These are phyloP conservation scores for Ceratosolen solmsi DNA, from an alignment of 1,140 invertebrate species.

Conservation along the genomic window DNA sequence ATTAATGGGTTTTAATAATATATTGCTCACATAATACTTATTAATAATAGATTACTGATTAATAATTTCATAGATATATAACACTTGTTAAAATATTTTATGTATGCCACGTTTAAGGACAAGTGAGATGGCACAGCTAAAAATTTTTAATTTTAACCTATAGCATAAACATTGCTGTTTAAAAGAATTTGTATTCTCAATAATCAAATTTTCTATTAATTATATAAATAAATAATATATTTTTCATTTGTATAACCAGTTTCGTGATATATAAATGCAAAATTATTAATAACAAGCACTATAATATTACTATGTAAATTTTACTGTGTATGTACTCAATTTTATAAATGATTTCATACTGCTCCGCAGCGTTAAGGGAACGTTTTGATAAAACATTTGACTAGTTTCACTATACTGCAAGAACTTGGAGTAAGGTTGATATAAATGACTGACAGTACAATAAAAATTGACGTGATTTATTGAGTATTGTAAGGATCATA, in stretches of 20 bases:
- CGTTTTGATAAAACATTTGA: background rate
- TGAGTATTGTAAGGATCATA: background rate
- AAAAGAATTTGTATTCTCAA: no score
- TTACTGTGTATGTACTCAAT: background rate
- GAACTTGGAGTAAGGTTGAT: background rate
- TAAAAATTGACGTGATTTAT: slow-evolving; percentile 1
- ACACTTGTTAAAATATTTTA: no score
- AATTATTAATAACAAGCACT: background rate
- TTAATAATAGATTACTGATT: no score
- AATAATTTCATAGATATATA: no score
- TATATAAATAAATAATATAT: background rate
- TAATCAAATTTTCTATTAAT: background rate
- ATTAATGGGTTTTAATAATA: no score
- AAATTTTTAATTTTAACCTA: no score
- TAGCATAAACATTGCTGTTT: no score
- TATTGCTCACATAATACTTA: no score
- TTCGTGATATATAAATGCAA: background rate
- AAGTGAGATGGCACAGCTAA: no score
- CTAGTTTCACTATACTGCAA: background rate
- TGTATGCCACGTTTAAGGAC: no score
- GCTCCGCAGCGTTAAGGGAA: background rate
- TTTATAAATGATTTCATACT: background rate
- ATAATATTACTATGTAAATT: background rate
- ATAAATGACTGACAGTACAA: background rate
- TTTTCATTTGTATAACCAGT: background rate